Evolutionary conservation across 2,888 invertebrate genomes (phyloP).

Genomic region (Drosophila paramelanica): DNA sequence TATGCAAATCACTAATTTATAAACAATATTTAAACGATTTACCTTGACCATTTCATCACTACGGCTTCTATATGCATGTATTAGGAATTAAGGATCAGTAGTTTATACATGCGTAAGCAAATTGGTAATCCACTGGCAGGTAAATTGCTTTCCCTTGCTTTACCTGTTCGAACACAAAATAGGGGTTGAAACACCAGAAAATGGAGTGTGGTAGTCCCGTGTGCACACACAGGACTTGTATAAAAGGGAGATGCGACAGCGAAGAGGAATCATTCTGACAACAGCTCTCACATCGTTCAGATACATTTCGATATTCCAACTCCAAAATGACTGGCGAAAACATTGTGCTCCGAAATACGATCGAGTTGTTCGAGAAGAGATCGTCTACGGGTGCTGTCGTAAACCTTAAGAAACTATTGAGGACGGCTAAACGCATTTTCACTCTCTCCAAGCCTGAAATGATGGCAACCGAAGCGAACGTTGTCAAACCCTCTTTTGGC

Average conservation of each 20-base stretch:
- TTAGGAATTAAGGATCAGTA: neutral
- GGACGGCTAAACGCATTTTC: constrained; percentile 59
- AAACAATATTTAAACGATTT: constrained; percentile 15
- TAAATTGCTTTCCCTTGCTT: constrained; percentile 35
- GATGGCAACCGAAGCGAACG: constrained; percentile 1
- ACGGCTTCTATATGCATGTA: neutral
- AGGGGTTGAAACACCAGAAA: constrained; percentile 26
- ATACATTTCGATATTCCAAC: constrained; percentile 11
- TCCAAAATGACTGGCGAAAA: constrained; percentile 54
- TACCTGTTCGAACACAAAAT: constrained; percentile 37
- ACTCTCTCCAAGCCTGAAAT: constrained; percentile 30
- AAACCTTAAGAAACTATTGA: constrained; percentile 64
- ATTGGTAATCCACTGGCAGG: constrained; percentile 21
- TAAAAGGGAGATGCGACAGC: constrained; percentile 35
- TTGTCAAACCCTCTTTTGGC: constrained; percentile 22
- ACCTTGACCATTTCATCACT: neutral
- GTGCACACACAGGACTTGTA: constrained; percentile 28
- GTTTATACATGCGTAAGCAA: constrained; percentile 4
- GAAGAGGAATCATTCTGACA: constrained; percentile 55
- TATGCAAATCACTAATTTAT: neutral
- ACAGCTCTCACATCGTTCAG: constrained; percentile 37
- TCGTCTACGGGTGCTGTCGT: constrained; percentile 57
- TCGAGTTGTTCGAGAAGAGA: constrained; percentile 28
- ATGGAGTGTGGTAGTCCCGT: constrained; percentile 18
- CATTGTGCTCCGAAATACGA: constrained; percentile 23